A percentile compares a stretch with the other conserved stretches of the same genome.
Evolutionary conservation across 1,140 invertebrate genomes (phyloP).

Genomic region (Trachymyrmex septentrionalis): DNA sequence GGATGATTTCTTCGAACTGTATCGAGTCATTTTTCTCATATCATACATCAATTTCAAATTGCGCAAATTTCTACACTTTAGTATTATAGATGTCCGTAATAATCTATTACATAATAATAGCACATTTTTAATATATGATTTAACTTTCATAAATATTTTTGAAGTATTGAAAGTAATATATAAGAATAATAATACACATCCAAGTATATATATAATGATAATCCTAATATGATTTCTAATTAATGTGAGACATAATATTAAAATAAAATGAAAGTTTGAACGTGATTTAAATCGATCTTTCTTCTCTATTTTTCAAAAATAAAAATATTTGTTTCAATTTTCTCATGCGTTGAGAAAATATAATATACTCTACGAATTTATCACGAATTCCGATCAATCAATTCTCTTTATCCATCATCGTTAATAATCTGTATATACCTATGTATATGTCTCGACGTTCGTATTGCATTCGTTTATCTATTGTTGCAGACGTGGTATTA

Average conservation of each 20-base stretch:
- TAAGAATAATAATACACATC: background rate
- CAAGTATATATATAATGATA: background rate
- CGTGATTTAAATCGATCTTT: background rate
- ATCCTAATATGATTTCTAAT: background rate
- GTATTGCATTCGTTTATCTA: constrained; percentile 51
- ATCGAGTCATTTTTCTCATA: constrained; percentile 26
- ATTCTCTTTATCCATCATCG: constrained; percentile 1
- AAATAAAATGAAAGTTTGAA: background rate
- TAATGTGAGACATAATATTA: background rate
- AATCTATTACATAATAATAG: background rate
- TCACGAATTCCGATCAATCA: background rate
- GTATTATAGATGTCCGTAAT: background rate
- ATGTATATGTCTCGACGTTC: background rate
- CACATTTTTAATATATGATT: background rate
- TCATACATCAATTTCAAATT: constrained; percentile 16
- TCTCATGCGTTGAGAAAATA: background rate
- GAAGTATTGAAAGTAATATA: constrained; percentile 4
- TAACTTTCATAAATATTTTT: constrained; percentile 4
- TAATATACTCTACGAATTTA: constrained; percentile 4
- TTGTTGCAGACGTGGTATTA: constrained; percentile 64
- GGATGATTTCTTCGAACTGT: constrained; percentile 52
- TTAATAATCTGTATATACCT: constrained; percentile 25
- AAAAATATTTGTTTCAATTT: background rate
- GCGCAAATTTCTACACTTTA: constrained; percentile 2
- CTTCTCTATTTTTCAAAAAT: background rate